Conservation (phyloP, 2,113 vertebrate species). For the Callithrix jacchus region DNA sequence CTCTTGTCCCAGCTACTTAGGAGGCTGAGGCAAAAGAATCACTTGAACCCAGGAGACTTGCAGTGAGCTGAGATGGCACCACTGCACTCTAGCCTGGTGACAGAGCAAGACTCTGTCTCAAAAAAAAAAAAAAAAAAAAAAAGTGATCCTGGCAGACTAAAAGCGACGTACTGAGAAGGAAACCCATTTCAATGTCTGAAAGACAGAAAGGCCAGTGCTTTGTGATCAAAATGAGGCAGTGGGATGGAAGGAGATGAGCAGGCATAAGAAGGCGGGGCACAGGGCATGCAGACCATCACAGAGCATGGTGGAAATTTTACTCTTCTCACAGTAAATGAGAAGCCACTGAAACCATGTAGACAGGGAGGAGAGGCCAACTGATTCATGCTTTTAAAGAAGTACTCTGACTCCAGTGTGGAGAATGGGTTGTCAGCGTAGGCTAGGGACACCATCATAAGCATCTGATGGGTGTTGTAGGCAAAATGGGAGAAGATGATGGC, state of each 20-base stretch:
- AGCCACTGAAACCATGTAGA: not conserved
- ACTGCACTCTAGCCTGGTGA: no score
- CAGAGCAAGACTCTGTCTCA: no score
- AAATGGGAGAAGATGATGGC: not conserved
- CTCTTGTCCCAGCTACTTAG: no score
- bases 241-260: not conserved
- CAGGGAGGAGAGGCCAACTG: not conserved
- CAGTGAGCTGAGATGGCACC: no score
- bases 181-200: not conserved
- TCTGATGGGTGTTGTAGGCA: not conserved
- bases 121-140: not conserved
- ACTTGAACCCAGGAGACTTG: no score
- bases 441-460: not conserved
- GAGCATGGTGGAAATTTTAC: not conserved
- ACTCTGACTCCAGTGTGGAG: not conserved
- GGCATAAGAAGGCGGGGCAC: no score
- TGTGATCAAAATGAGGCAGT: not conserved
- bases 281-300: not conserved
- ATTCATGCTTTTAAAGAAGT: not conserved
- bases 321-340: not conserved
- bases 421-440: no score
- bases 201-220: not conserved
- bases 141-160: not conserved
- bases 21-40: no score
- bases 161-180: not conserved